Conservation (phyloP, 2,113 vertebrate genomes). For the Pongo abelii region DNA sequence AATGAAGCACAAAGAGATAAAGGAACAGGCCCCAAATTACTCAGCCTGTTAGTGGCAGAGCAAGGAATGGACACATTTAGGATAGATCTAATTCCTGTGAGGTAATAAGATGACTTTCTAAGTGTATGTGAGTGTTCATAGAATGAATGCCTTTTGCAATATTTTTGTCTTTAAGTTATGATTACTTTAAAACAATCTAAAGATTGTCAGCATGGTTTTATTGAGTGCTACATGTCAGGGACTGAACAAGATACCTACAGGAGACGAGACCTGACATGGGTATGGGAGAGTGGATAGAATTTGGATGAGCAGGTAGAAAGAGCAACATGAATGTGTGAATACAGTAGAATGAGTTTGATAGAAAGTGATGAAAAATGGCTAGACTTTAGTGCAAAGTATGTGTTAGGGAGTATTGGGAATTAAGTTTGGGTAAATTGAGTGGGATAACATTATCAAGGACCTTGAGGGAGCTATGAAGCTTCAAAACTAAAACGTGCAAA, state of each 20-base stretch:
- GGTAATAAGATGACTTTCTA: background rate
- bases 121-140: background rate
- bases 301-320: background rate
- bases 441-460: background rate
- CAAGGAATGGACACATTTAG: background rate
- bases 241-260: background rate
- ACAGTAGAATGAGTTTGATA: background rate
- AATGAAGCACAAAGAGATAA: background rate
- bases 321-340: background rate
- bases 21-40: background rate
- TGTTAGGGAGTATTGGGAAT: background rate
- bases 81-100: background rate
- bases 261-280: background rate
- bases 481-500: constrained; percentile 11
- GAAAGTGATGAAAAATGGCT: constrained; percentile 23
- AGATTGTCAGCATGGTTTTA: background rate
- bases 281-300: constrained; percentile 41
- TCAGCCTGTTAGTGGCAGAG: background rate
- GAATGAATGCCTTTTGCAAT: constrained; percentile 21
- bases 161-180: constrained; percentile 13
- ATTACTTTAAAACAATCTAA: background rate
- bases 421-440: background rate
- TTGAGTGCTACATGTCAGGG: background rate
- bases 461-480: background rate
- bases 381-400: background rate